Conservation (phyloP, 2,888 invertebrate genomes). For the Lissocephala sabroskyi region DNA sequence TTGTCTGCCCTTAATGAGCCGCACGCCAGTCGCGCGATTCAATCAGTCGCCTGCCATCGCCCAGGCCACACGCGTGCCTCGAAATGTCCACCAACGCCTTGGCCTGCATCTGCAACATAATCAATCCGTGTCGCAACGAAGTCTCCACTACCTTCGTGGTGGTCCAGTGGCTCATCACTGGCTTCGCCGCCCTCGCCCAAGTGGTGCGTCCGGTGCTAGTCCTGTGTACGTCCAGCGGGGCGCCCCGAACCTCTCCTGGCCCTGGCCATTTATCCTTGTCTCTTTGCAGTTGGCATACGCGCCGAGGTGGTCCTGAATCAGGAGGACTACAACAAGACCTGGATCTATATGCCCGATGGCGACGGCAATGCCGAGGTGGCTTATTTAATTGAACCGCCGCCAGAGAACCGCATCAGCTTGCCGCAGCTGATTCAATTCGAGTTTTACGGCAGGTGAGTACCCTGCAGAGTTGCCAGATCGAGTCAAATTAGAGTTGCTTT, state of each 20-base stretch:
- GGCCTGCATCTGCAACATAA: conserved; percentile 65
- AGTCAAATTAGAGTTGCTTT: not conserved
- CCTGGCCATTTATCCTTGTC: not conserved
- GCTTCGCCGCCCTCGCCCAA: conserved; percentile 58
- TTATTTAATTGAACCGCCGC: conserved; percentile 67
- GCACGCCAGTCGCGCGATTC: not conserved
- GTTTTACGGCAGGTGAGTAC: conserved; percentile 58
- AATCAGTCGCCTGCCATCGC: too few species aligned
- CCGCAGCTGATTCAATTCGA: conserved; percentile 65
- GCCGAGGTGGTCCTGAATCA: conserved; percentile 65
- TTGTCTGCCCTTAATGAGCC: not conserved
- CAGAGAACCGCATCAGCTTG: conserved; percentile 50
- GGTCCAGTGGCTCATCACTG: conserved; percentile 62
- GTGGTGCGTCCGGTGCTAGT: conserved; percentile 57
- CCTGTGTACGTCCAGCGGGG: too few species aligned
- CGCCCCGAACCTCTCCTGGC: not conserved
- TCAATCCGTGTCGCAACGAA: conserved; percentile 68
- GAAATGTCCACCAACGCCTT: conserved; percentile 49
- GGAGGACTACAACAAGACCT: conserved; percentile 70
- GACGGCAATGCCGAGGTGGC: conserved; percentile 69
- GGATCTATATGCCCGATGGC: conserved; percentile 73
- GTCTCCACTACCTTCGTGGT: conserved; percentile 60
- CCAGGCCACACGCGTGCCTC: too few species aligned
- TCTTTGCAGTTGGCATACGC: conserved; percentile 56
- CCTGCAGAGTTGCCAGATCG: not conserved